Evolutionary conservation across 2,113 vertebrate genomes (phyloP), one percentile per base, ranked within the genome.

Genomic region (Austrofundulus limnaeus): DNA sequence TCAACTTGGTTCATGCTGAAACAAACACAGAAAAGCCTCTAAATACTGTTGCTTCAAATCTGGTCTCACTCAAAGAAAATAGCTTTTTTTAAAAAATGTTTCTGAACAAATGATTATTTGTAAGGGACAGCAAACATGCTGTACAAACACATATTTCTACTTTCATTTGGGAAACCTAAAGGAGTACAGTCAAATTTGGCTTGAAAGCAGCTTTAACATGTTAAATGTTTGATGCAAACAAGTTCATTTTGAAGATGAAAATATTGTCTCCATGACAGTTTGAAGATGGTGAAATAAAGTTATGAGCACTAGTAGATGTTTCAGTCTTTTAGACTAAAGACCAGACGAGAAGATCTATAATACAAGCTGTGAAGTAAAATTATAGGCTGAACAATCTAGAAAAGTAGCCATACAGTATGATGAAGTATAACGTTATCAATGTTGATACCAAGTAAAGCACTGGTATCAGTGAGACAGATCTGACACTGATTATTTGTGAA

Each of bases 321-420:
- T 5, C 1, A n/a, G 41, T 37, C 21, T 54, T 38, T 21, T 54
- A 23, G 39, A 19, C 31, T 66, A 57, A 68, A 53, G 50, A 45
- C 1, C 24, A 50, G 51, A 43, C 66, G 21, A 61, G 72, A 25
- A 53, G 17, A 66, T 54, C 34, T 61, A 54, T 61, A 24, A 34
- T 50, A 15, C 54, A 52, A 28, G 21, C 28, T 48, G 19, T 64
- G 1, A 13, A 21, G 6, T 14, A 12, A 19, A 38, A 38, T 34
- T 28, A 34, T 34, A 34, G 8, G 8, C 31, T 34, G 1, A 34
- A 10, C 31, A 5, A 34, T 34, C 31, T 34, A 9, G 31, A 34
- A 34, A 34, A 34, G 8, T 34, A 34, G 31, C 10, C 2, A 34
- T 34, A 34, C 31, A 9, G 8, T 34, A 34, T 9, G 31, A 10